Evolutionary conservation across 2,888 invertebrate genomes (phyloP).

Genomic region (Heliconius sara): DNA sequence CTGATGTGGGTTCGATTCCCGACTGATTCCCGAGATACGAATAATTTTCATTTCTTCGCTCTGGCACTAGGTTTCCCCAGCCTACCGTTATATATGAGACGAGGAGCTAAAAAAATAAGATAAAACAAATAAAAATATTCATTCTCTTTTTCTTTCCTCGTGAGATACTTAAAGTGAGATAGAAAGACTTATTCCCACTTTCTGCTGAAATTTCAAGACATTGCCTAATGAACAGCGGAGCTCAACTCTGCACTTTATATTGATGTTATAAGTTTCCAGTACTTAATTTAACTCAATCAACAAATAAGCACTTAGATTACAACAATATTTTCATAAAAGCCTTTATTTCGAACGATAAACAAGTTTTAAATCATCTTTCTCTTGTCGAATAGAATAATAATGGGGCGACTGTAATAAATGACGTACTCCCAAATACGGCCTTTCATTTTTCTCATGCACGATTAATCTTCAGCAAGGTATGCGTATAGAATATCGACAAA

Average conservation of each 20-base stretch:
- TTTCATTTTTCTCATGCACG: constrained; percentile 73
- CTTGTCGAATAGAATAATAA: constrained; percentile 55
- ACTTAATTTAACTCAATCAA: neutral
- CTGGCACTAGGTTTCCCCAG: too few species aligned
- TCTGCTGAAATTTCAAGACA: neutral
- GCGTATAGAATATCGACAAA: constrained; percentile 46
- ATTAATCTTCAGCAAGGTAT: constrained; percentile 64
- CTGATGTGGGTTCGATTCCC: too few species aligned
- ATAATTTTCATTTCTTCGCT: too few species aligned
- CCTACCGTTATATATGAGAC: too few species aligned
- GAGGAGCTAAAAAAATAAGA: too few species aligned
- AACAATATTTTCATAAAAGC: neutral
- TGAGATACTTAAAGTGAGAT: too few species aligned
- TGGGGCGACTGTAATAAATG: constrained; percentile 71
- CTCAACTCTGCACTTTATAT: neutral
- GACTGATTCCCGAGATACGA: too few species aligned
- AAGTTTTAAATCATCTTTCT: constrained; percentile 30
- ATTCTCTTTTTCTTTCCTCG: too few species aligned
- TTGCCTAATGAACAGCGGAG: neutral
- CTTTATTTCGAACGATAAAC: constrained; percentile 10
- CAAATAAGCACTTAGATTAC: neutral
- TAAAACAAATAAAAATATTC: too few species aligned
- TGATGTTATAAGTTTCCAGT: too few species aligned
- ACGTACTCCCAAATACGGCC: constrained; percentile 66
- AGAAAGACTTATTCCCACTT: neutral